A percentile compares a stretch with the other conserved stretches of the same genome.
phyloP scores from a whole-genome alignment of 2,888 invertebrate genomes.

The Drosophila anomalata region DNA sequence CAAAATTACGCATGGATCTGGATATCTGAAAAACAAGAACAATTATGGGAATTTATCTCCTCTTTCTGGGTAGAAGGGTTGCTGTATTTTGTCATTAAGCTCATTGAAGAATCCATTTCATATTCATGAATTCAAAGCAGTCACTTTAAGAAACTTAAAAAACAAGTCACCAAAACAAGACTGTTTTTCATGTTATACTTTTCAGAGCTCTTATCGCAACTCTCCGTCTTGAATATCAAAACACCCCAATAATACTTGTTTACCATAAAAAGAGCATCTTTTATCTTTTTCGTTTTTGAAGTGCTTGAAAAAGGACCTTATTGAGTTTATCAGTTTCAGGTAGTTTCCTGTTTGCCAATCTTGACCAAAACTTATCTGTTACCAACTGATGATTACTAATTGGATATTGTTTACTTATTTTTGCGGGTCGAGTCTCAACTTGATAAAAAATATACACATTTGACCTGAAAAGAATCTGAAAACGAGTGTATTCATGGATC shows the following conservation, averaged over 20 bases:
- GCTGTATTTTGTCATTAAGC: background rate
- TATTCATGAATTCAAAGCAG: no score
- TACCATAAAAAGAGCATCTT: background rate
- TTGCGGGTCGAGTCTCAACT: background rate
- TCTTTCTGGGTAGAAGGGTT: background rate
- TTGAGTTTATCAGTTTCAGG: background rate
- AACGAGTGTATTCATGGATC: constrained; percentile 30
- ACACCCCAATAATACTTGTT: background rate
- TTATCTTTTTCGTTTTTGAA: constrained; percentile 21
- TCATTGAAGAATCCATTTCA: no score
- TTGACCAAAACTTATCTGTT: constrained; percentile 9
- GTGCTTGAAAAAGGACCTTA: constrained; percentile 4
- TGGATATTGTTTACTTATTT: constrained; percentile 28
- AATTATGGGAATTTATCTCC: constrained; percentile 21
- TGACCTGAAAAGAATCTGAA: background rate
- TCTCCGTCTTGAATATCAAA: no score
- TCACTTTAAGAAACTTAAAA: no score
- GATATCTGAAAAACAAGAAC: constrained; percentile 52
- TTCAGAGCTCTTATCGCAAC: no score
- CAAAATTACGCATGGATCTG: constrained; percentile 62
- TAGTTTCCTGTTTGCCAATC: constrained; percentile 4
- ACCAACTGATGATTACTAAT: constrained; percentile 5
- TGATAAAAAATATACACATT: background rate
- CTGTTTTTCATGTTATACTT: no score
- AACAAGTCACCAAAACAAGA: no score